Evolutionary conservation across 2,113 vertebrate species (phyloP).

Genomic region (Clupea harengus): DNA sequence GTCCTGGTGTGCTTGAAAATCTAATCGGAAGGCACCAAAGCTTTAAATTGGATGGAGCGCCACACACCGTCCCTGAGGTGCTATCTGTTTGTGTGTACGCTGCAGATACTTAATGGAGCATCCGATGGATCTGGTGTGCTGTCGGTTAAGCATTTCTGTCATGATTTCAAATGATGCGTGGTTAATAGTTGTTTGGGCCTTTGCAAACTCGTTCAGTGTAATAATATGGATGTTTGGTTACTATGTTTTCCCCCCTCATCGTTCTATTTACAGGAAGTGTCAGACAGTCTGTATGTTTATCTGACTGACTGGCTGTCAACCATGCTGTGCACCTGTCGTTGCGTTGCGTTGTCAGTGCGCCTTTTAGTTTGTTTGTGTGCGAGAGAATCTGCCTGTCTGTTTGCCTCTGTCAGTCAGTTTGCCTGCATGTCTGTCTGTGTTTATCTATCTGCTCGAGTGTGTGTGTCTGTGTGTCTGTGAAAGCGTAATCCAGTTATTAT

Average conservation of each 20-base stretch:
- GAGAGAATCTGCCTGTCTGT: not conserved
- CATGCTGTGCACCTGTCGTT: not conserved
- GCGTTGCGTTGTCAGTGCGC: too few relatives aligned
- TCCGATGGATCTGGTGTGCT: constrained; percentile 4
- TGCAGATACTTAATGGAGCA: constrained; percentile 7
- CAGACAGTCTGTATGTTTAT: not conserved
- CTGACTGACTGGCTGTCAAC: not conserved
- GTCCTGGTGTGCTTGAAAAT: constrained; percentile 36
- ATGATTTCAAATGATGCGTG: constrained; percentile 13
- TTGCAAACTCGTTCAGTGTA: not conserved
- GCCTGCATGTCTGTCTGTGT: not conserved
- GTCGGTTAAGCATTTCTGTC: not conserved
- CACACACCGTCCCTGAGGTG: not conserved
- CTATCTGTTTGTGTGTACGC: constrained; percentile 10
- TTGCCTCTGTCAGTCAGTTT: not conserved
- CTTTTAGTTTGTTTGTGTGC: not conserved
- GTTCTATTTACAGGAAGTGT: not conserved
- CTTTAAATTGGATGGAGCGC: constrained; percentile 36
- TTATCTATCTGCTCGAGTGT: not conserved
- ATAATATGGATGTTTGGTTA: not conserved
- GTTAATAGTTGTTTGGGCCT: not conserved
- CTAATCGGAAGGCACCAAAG: constrained; percentile 36
- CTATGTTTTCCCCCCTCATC: not conserved
- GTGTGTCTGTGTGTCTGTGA: not conserved
- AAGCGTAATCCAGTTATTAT: not conserved